Evolutionary conservation across 2,797 vertebrate species (phyloP).

Genomic region (Tapirus indicus): DNA sequence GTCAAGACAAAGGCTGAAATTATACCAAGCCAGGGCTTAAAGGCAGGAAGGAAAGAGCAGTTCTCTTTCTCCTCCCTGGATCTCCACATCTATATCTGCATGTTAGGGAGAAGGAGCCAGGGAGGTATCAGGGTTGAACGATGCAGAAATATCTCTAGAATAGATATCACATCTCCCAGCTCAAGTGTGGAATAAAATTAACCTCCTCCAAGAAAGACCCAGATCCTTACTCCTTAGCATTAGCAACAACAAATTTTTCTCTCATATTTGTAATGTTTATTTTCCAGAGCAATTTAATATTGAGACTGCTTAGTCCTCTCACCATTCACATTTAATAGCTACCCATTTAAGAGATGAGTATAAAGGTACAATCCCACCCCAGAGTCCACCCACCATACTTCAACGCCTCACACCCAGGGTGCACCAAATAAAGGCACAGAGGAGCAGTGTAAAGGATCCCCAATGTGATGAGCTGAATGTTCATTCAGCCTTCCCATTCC

Average conservation of each 20-base stretch:
- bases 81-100: not conserved
- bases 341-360: not conserved
- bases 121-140: fast-evolving
- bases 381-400: not conserved
- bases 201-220: not conserved
- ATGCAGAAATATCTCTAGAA: not conserved
- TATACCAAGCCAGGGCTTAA: not conserved
- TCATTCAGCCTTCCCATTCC: not conserved
- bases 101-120: not conserved
- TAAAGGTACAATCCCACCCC: not conserved
- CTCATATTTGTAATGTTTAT: not conserved
- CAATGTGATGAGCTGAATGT: fast-evolving
- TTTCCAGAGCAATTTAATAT: not conserved
- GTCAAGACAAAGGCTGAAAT: constrained; percentile 40
- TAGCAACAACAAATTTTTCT: not conserved
- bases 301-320: not conserved
- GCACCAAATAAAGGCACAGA: not conserved
- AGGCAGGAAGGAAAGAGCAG: not conserved
- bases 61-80: not conserved
- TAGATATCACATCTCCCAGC: fast-evolving
- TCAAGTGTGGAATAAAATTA: not conserved
- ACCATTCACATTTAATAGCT: not conserved
- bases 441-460: fast-evolving
- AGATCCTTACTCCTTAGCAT: not conserved
- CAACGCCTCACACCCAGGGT: not conserved